Conservation (phyloP, 1,140 invertebrate species). For the Brachionus calyciflorus region DNA sequence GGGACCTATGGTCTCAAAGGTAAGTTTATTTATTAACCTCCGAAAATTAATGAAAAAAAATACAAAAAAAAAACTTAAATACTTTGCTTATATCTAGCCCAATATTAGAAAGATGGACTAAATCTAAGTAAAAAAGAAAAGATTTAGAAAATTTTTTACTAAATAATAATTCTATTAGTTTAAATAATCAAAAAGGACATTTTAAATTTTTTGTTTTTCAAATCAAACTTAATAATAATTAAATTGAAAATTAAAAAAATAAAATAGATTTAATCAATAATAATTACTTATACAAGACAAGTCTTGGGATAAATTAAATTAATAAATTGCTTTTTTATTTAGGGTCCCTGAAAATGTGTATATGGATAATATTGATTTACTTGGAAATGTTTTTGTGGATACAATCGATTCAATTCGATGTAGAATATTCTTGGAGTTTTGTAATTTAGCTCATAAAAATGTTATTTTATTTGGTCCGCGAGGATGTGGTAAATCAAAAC, state of each 20-base stretch:
- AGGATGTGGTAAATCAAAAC: constrained; percentile 61
- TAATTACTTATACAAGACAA: no score
- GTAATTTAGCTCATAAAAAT: constrained; percentile 56
- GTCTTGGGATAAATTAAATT: not conserved
- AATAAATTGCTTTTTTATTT: not conserved
- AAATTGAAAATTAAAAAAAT: no score
- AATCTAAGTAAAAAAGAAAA: constrained; percentile 32
- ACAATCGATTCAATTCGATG: constrained; percentile 59
- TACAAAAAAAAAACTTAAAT: no score
- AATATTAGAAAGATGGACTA: constrained; percentile 29
- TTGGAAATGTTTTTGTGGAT: constrained; percentile 59
- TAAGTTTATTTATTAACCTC: no score
- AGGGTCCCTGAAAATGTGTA: constrained; percentile 56
- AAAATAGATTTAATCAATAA: no score
- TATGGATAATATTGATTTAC: constrained; percentile 56
- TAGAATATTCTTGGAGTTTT: constrained; percentile 58
- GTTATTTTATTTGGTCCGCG: constrained; percentile 59
- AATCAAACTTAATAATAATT: not conserved
- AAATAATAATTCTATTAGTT: no score
- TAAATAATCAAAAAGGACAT: no score
- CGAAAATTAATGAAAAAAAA: no score
- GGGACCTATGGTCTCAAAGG: constrained; percentile 60
- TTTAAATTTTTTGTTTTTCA: no score
- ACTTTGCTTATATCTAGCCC: constrained; percentile 30
- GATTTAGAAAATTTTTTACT: no score